These are phyloP conservation scores for Erethizon dorsatum DNA, from an alignment of 2,797 vertebrate genomes.

Conservation along the genomic window DNA sequence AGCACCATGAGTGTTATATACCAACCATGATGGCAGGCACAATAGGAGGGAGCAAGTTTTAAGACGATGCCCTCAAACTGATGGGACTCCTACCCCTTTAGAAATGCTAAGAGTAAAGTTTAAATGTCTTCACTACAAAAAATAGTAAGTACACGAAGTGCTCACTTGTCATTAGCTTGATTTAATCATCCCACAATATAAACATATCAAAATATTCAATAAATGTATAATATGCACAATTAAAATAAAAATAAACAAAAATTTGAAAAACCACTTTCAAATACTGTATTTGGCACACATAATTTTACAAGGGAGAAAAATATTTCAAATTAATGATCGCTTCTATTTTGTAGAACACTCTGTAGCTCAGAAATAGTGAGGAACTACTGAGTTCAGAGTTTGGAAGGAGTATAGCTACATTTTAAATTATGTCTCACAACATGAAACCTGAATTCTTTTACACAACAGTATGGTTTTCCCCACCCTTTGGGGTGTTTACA, in stretches of 20 bases:
- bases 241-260: background rate
- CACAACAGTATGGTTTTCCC: background rate
- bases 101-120: background rate
- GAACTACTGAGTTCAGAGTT: background rate
- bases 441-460: conserved; percentile 4
- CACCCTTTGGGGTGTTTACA: background rate
- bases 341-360: background rate
- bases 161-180: background rate
- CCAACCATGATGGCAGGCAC: accelerated
- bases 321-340: background rate
- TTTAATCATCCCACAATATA: background rate
- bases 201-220: background rate
- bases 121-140: background rate
- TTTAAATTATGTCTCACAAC: background rate
- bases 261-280: background rate
- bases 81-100: background rate
- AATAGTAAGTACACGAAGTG: background rate
- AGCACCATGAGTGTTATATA: background rate
- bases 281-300: background rate
- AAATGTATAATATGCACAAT: background rate
- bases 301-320: background rate
- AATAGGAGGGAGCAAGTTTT: accelerated
- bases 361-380: background rate
- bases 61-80: background rate
- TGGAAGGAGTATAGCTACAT: too few relatives aligned